Conservation (phyloP, 2,113 vertebrate species). For the Lophochroa leadbeateri region DNA sequence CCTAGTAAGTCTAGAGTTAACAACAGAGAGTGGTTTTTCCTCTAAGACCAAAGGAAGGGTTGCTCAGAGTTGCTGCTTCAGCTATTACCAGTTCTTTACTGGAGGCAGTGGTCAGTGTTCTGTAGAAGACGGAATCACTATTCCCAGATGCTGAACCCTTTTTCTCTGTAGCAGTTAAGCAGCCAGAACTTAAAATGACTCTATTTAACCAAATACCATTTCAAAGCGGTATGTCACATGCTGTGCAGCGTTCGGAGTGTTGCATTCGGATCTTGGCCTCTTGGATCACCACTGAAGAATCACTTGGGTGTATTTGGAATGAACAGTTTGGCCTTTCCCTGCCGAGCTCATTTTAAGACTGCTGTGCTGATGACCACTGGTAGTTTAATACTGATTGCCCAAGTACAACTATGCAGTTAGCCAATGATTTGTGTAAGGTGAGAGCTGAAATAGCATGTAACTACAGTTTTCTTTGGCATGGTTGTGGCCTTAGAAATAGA, state of each 20-base stretch:
- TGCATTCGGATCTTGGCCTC: neutral
- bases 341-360: neutral
- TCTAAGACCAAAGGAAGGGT: neutral
- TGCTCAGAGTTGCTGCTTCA: neutral
- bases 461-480: neutral
- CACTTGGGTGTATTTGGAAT: neutral
- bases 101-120: neutral
- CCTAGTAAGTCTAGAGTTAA: accelerated
- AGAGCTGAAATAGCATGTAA: neutral
- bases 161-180: neutral
- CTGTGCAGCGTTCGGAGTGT: accelerated
- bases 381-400: neutral
- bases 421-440: neutral
- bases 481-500: neutral
- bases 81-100: neutral
- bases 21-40: neutral
- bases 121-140: neutral
- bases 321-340: neutral
- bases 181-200: neutral
- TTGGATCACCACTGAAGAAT: neutral
- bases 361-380: neutral
- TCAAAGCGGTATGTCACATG: neutral
- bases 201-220: neutral
- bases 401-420: neutral
- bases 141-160: neutral